A percentile compares a stretch with the other conserved stretches of the same genome.
Evolutionary conservation across 2,888 invertebrate genomes (phyloP).

Genomic region (Eupithecia exiguata): DNA sequence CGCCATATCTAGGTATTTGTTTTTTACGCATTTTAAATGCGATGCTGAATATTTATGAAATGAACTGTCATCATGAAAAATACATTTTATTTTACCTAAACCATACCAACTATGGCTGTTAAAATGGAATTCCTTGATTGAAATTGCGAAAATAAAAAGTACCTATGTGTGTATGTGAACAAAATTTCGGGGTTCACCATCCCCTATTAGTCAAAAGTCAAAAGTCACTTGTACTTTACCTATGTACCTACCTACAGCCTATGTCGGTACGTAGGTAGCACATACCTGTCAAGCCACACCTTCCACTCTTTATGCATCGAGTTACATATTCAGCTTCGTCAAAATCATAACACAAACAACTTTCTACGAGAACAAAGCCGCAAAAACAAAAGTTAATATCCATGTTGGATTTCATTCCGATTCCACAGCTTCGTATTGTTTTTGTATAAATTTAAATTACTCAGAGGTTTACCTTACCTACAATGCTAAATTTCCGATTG

Average conservation of each 20-base stretch:
- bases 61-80: background rate
- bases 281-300: background rate
- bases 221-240: too few relatives aligned
- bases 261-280: background rate
- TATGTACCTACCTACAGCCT: too few relatives aligned
- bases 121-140: too few relatives aligned
- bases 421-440: background rate
- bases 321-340: background rate
- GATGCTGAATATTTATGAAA: slow-evolving; percentile 28
- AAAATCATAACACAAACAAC: background rate
- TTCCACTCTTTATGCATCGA: background rate
- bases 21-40: too few relatives aligned
- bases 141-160: too few relatives aligned
- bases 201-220: too few relatives aligned
- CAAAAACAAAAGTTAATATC: slow-evolving; percentile 15
- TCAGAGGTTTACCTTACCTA: background rate
- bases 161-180: too few relatives aligned
- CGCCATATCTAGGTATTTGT: too few relatives aligned
- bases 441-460: background rate
- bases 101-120: too few relatives aligned
- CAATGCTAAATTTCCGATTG: background rate
- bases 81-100: too few relatives aligned
- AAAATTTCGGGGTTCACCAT: too few relatives aligned
- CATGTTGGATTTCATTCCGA: background rate
- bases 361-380: background rate